These are phyloP conservation scores for Ips nitidus DNA, from an alignment of 1,140 invertebrate species.

Conservation along the genomic window DNA sequence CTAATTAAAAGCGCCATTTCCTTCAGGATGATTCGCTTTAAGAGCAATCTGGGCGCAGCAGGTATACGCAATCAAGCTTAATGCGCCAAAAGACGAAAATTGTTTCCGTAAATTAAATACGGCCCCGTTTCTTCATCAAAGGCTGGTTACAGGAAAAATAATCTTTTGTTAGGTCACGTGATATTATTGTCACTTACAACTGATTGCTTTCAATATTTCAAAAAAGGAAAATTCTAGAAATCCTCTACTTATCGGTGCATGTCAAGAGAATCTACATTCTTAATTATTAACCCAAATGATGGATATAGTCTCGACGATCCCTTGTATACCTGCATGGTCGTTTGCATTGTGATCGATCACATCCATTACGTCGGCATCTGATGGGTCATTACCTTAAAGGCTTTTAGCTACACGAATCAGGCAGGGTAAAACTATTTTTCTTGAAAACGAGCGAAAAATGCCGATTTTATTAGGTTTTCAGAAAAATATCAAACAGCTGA, in stretches of 20 bases:
- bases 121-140: slow-evolving; percentile 22
- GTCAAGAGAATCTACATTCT: no score
- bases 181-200: no score
- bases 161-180: no score
- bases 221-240: no score
- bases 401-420: background rate
- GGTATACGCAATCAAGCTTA: slow-evolving; percentile 31
- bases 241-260: no score
- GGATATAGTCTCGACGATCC: no score
- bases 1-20: slow-evolving; percentile 25
- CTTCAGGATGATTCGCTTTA: slow-evolving; percentile 21
- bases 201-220: no score
- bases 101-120: slow-evolving; percentile 30
- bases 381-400: slow-evolving; percentile 20
- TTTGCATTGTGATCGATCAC: slow-evolving; percentile 9
- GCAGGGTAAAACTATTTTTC: background rate
- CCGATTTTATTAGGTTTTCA: no score
- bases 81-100: slow-evolving; percentile 31
- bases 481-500: no score
- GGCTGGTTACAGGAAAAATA: slow-evolving; percentile 9
- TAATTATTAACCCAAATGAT: no score
- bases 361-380: slow-evolving; percentile 13
- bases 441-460: background rate
- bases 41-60: slow-evolving; percentile 17
- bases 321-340: background rate